These are phyloP conservation scores for Pedicia rivosa DNA, from an alignment of 2,888 invertebrate species.

Conservation along the genomic window DNA sequence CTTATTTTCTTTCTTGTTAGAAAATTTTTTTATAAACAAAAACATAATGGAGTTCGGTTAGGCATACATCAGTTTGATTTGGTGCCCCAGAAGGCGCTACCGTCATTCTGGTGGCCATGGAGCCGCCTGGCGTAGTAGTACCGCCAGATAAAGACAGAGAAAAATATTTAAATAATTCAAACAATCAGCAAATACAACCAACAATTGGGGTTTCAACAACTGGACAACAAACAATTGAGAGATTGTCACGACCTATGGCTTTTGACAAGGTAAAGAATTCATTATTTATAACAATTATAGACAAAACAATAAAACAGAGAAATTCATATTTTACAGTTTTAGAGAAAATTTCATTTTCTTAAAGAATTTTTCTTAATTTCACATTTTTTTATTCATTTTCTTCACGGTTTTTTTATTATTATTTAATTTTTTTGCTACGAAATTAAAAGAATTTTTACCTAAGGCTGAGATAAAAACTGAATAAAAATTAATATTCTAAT, in stretches of 20 bases:
- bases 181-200: too few species aligned
- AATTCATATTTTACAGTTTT: too few species aligned
- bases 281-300: too few species aligned
- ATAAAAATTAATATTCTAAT: too few species aligned
- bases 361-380: too few species aligned
- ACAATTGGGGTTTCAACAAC: slow-evolving; percentile 15
- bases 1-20: slow-evolving; percentile 14
- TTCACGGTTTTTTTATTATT: too few species aligned
- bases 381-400: too few species aligned
- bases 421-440: too few species aligned
- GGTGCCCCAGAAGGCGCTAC: slow-evolving; percentile 9
- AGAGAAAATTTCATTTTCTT: too few species aligned
- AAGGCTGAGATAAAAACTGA: too few species aligned
- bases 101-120: slow-evolving; percentile 24
- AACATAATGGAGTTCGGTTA: slow-evolving; percentile 30
- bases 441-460: too few species aligned
- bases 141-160: slow-evolving; percentile 25
- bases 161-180: slow-evolving; percentile 12
- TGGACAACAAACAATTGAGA: slow-evolving; percentile 24
- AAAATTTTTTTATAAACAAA: slow-evolving; percentile 25
- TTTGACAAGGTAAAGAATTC: slow-evolving; percentile 65
- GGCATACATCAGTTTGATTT: slow-evolving; percentile 12
- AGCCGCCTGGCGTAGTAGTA: slow-evolving; percentile 25
- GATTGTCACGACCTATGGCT: slow-evolving; percentile 44
- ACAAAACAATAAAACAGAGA: too few species aligned